These are phyloP conservation scores for Pipistrellus kuhlii DNA, from an alignment of 2,797 vertebrate genomes.

Conservation along the genomic window DNA sequence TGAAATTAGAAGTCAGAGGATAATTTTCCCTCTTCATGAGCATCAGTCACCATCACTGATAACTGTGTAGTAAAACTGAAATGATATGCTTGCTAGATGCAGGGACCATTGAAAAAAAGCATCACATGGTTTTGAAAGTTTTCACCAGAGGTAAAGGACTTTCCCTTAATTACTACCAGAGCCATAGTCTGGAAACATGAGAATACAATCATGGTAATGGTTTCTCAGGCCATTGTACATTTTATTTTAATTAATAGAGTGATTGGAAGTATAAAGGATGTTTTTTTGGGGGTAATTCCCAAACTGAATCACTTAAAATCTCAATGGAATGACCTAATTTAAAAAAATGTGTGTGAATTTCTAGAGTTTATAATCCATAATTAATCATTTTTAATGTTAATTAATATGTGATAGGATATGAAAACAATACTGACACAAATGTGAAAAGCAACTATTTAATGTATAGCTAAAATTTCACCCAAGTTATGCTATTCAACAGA, in stretches of 20 bases:
- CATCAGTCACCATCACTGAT: not conserved
- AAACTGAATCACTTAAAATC: conserved; percentile 18
- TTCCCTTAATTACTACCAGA: not conserved
- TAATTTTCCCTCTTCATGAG: not conserved
- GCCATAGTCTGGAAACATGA: not conserved
- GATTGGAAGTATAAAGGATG: conserved; percentile 19
- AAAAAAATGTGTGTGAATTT: not conserved
- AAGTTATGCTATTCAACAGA: not conserved
- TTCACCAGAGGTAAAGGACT: conserved; percentile 13
- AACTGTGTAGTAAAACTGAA: conserved; percentile 7
- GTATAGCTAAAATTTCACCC: conserved; percentile 20
- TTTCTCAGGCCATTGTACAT: conserved; percentile 15
- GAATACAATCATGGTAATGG: conserved; percentile 9
- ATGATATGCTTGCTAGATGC: conserved; percentile 7
- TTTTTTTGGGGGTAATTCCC: not conserved
- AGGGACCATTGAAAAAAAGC: conserved; percentile 26
- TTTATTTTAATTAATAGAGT: conserved; percentile 57
- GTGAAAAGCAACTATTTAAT: conserved; percentile 3
- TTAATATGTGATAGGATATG: not conserved
- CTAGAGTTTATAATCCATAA: not conserved
- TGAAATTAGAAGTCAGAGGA: not conserved
- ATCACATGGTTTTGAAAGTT: conserved; percentile 2
- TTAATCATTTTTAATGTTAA: not conserved
- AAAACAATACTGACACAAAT: not conserved
- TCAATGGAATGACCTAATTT: not conserved